Conservation (phyloP, 2,888 invertebrate genomes). For the Rapana venosa region DNA sequence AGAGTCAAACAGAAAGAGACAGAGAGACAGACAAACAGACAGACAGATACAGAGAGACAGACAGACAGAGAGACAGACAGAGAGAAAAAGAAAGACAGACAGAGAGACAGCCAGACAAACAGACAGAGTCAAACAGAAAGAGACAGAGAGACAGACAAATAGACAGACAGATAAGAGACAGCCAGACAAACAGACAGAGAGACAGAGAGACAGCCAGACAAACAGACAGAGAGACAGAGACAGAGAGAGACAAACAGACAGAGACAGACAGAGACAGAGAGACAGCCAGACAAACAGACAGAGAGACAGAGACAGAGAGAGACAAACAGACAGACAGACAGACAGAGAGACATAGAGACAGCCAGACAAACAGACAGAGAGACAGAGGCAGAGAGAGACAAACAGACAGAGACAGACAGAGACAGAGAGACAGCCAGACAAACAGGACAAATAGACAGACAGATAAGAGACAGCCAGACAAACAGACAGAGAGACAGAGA, state of each 20-base stretch:
- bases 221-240: background rate
- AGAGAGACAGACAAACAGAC: background rate
- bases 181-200: no score
- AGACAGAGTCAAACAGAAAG: background rate
- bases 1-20: background rate
- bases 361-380: background rate
- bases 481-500: background rate
- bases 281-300: background rate
- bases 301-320: background rate
- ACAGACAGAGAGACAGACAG: background rate
- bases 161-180: background rate
- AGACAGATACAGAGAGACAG: background rate
- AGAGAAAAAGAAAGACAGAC: background rate
- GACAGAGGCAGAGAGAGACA: background rate
- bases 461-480: background rate
- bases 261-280: background rate
- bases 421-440: background rate
- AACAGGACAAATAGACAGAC: background rate
- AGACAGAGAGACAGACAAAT: background rate
- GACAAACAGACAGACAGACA: no score
- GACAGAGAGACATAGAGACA: background rate
- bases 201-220: no score
- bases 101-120: background rate
- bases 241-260: background rate
- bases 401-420: background rate